Conservation (phyloP, 2,797 vertebrate species). For the Nyctalus aviator region DNA sequence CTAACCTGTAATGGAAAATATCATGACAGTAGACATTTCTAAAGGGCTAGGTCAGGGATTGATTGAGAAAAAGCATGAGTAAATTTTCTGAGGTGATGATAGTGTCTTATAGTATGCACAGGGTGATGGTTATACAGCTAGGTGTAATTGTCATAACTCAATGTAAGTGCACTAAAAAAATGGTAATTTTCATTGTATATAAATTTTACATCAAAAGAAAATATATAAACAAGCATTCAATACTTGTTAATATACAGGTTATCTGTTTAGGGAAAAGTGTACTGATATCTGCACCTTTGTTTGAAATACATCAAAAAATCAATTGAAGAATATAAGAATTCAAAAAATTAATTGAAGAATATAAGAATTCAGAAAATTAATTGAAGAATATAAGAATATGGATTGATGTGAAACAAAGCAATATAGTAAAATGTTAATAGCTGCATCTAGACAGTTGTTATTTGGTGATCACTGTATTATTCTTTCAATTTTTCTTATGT, state of each 20-base stretch:
- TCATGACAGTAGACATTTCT: neutral
- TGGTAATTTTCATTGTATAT: neutral
- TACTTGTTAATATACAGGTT: neutral
- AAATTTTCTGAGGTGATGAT: neutral
- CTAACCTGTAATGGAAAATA: neutral
- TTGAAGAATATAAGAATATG: neutral
- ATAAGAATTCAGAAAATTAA: neutral
- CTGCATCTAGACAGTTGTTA: neutral
- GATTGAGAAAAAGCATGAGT: neutral
- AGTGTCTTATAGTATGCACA: neutral
- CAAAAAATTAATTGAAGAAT: too few relatives aligned
- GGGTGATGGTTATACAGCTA: neutral
- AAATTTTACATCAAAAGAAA: slow-evolving; percentile 10
- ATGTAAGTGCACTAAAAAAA: neutral
- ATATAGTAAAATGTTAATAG: neutral
- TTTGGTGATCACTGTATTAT: neutral
- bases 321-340: neutral
- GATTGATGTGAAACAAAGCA: neutral
- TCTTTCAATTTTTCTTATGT: neutral
- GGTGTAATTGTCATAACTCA: neutral
- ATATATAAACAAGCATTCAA: neutral
- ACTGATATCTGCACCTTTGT: neutral
- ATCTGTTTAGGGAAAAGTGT: neutral
- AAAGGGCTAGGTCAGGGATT: neutral
- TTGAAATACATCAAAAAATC: neutral